Evolutionary conservation across 1,140 invertebrate genomes (phyloP).

Genomic region (Macrosteles quadrilineatus): DNA sequence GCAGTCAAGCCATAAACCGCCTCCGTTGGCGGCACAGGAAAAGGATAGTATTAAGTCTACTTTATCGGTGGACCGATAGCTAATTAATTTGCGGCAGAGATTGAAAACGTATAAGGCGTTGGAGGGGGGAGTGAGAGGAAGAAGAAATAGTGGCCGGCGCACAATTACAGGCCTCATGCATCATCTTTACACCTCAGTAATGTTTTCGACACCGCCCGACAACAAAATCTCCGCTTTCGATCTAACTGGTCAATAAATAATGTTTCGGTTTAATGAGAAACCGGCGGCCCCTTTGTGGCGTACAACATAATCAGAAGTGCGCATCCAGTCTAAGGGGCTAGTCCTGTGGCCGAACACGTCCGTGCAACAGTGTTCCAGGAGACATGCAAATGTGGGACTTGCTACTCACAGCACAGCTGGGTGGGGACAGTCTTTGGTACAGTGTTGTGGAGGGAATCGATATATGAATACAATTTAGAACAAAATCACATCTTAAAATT

Average conservation of each 20-base stretch:
- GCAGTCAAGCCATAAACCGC: no score
- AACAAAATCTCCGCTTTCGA: conserved; percentile 16
- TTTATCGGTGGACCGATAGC: conserved; percentile 10
- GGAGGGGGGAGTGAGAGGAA: neutral
- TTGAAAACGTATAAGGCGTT: conserved; percentile 10
- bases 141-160: neutral
- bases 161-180: neutral
- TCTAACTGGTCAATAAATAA: conserved; percentile 16
- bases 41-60: conserved; percentile 2
- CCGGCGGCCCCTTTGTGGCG: conserved; percentile 5
- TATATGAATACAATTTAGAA: no score
- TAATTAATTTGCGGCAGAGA: conserved; percentile 11
- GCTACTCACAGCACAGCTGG: no score
- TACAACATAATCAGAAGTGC: conserved; percentile 16
- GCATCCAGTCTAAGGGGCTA: neutral
- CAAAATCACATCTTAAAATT: no score
- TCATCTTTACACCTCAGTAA: conserved; percentile 16
- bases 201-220: conserved; percentile 13
- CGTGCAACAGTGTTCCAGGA: no score
- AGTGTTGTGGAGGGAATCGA: no score
- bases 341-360: no score
- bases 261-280: conserved; percentile 16
- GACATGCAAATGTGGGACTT: no score
- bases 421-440: no score
- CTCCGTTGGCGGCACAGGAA: no score